Percentiles rank a stretch among this genome's conserved stretches.
These are phyloP conservation scores for Globicephala melas DNA, from an alignment of 2,113 vertebrate species.

Conservation along the genomic window DNA sequence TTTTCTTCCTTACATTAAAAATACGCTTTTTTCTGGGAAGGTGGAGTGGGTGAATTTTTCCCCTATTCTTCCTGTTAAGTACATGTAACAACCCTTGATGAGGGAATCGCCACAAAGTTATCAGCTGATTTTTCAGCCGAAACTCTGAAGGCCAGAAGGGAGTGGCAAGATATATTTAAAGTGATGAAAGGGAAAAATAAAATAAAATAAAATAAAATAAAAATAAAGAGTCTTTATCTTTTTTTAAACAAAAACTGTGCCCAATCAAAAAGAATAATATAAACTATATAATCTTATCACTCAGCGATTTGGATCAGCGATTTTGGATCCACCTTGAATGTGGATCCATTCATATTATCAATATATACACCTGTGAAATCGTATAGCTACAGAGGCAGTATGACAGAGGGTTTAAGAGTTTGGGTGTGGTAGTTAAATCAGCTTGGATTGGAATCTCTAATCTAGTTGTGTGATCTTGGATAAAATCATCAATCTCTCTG, in stretches of 20 bases:
- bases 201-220: too few relatives aligned
- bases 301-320: background rate
- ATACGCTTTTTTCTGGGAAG: background rate
- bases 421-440: background rate
- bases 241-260: background rate
- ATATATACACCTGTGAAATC: background rate
- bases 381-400: accelerated
- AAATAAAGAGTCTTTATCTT: background rate
- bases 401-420: background rate
- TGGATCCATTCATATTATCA: background rate
- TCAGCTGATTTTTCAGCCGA: too few relatives aligned
- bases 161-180: too few relatives aligned
- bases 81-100: too few relatives aligned
- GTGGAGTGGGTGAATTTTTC: too few relatives aligned
- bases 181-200: too few relatives aligned
- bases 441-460: background rate
- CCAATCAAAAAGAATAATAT: background rate
- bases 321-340: background rate
- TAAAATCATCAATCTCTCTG: background rate
- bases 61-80: too few relatives aligned
- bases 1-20: background rate
- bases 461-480: background rate
- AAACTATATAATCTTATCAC: background rate
- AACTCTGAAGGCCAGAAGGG: too few relatives aligned
- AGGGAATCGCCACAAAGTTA: too few relatives aligned